Evolutionary conservation across 2,113 vertebrate genomes (phyloP).

Genomic region (Rousettus leschenaultii): DNA sequence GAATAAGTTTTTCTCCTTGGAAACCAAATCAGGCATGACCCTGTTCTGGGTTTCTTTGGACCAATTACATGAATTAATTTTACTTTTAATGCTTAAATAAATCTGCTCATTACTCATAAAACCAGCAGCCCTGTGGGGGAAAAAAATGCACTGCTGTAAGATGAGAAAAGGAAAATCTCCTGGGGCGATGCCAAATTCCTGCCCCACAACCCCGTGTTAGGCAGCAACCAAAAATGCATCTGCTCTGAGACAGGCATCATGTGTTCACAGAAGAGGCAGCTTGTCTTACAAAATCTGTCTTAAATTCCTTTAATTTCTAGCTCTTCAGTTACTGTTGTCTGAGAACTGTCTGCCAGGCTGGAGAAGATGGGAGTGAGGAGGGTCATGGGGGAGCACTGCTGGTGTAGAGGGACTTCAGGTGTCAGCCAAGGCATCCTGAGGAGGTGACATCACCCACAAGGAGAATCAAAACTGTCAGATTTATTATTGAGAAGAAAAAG

Average conservation of each 20-base stretch:
- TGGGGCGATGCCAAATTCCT: neutral
- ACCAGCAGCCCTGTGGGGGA: neutral
- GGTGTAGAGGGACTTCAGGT: neutral
- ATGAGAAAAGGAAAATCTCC: neutral
- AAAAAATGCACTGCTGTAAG: neutral
- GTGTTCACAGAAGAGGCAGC: neutral
- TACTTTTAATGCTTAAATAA: conserved; percentile 57
- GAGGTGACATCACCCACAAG: neutral
- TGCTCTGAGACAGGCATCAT: neutral
- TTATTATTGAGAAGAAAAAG: conserved; percentile 8
- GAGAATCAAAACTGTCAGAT: neutral
- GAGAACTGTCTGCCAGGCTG: neutral
- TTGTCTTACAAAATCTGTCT: neutral
- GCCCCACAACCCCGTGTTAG: neutral
- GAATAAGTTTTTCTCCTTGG: conserved; percentile 46
- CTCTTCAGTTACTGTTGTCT: neutral
- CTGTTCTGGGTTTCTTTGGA: conserved; percentile 42
- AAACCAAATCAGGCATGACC: conserved; percentile 35
- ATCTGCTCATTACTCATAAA: conserved; percentile 47
- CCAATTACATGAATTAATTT: conserved; percentile 48
- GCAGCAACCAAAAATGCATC: neutral
- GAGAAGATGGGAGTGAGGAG: neutral
- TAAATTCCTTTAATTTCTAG: neutral
- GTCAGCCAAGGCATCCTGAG: neutral
- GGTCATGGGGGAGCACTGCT: neutral